Evolutionary conservation across 2,888 invertebrate species (phyloP), one percentile per base, ranked within the genome.

Genomic region (Ennomos erosarius): DNA sequence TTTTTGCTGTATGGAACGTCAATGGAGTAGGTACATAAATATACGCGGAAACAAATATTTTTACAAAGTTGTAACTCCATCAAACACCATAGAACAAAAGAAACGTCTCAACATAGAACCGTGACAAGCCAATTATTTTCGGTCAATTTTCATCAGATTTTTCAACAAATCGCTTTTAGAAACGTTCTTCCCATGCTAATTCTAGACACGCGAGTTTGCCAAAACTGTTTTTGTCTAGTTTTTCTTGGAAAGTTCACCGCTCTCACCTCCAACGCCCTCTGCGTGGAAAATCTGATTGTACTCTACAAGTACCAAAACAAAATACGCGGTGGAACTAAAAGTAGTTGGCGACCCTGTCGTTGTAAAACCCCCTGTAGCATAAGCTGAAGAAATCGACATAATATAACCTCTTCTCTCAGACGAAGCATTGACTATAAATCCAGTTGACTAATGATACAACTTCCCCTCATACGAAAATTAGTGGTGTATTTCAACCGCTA

Each of bases 201-300:
- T 86, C 76, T 65, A 79, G 75, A 71, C 78, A 73, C 75, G 78
- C 75, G 70, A 74, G 76, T 74, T 78, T 88, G 88, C 89, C 88
- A 88, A 89, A 82, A 75, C 60, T 78, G 83, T 79, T 79, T 77
- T 82, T 78, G 79, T 84, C 84, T 86, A 84, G 78, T 78, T 76
- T 78, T 87, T 87, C 82, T 76, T 55, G 74, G 84, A 86, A 82
- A 70, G 85, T 84, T 87, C 85, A 81, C 48, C 75, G 84, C 73
- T 75, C 87, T 80, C 82, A 79, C 81, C 80, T 83, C 75, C 63
- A 62, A 68, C 77, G 84, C 75, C 84, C 85, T 84, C 81, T 80
- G 72, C 71, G 68, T 67, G 72, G 70, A 74, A 70, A 79, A 81
- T 79, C 78, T 71, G 73, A 74, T 73, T 72, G 68, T 76, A 78